A percentile compares a stretch with the other conserved stretches of the same genome.
Evolutionary conservation across 2,888 invertebrate species (phyloP).

Genomic region (Eulithis testata): DNA sequence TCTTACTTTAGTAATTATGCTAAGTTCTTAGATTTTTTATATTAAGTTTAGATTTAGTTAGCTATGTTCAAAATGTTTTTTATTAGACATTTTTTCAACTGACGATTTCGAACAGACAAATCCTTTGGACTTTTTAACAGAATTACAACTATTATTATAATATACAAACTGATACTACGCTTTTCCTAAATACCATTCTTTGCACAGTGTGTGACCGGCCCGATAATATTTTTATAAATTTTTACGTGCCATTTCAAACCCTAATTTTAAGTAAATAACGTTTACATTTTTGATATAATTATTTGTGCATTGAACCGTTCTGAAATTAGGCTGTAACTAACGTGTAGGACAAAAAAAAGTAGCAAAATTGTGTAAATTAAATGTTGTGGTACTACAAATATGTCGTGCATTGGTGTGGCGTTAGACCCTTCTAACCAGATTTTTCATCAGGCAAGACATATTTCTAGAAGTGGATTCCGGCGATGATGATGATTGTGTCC

Average conservation of each 20-base stretch:
- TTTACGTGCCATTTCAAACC: constrained; percentile 40
- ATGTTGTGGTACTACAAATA: neutral
- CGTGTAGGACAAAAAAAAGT: neutral
- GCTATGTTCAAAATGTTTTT: constrained; percentile 30
- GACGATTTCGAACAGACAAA: neutral
- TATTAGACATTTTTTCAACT: constrained; percentile 17
- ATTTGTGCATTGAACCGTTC: constrained; percentile 13
- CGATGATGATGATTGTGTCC: neutral
- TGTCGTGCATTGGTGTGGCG: too few species aligned
- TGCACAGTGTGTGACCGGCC: constrained; percentile 27
- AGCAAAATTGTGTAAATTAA: neutral
- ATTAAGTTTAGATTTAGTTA: constrained; percentile 33
- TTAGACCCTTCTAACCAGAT: too few species aligned
- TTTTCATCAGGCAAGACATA: too few species aligned
- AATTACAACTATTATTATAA: neutral
- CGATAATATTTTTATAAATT: constrained; percentile 32
- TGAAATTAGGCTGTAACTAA: neutral
- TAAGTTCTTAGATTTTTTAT: constrained; percentile 27
- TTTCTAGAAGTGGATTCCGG: neutral
- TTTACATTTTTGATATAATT: constrained; percentile 24
- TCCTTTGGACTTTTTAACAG: neutral
- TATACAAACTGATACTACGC: neutral
- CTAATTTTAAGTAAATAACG: constrained; percentile 70
- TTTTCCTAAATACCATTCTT: neutral
- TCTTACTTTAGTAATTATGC: constrained; percentile 7